Percentiles rank a stretch among this genome's conserved stretches.
Conservation (phyloP, 2,113 vertebrate genomes). For the Chaetodon auriga region DNA sequence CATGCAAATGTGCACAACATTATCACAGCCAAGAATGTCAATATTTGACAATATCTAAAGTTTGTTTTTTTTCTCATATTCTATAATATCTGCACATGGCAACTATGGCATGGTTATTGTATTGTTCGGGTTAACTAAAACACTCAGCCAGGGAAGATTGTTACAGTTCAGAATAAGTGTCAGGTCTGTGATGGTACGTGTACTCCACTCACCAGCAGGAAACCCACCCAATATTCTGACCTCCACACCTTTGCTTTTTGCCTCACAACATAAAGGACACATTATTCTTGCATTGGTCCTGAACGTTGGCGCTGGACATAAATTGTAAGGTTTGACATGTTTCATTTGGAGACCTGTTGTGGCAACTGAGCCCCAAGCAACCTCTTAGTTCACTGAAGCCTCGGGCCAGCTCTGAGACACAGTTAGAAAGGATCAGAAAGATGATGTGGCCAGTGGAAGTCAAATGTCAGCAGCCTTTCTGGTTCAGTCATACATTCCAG, state of each 20-base stretch:
- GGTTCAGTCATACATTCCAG: not conserved
- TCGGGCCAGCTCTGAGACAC: not conserved
- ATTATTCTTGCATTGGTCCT: not conserved
- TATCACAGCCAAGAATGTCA: no score
- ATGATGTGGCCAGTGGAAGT: not conserved
- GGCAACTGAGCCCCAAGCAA: not conserved
- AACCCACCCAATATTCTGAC: not conserved
- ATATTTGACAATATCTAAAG: no score
- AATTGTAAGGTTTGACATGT: not conserved
- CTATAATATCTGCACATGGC: no score
- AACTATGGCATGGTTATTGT: no score
- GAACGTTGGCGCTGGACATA: not conserved
- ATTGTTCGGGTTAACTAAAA: not conserved
- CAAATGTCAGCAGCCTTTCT: slow-evolving; percentile 11
- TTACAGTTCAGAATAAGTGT: not conserved
- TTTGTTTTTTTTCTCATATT: no score
- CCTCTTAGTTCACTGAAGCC: slow-evolving; percentile 4
- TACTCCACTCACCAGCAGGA: not conserved
- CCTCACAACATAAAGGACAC: not conserved
- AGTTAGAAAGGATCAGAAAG: not conserved
- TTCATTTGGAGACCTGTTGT: not conserved
- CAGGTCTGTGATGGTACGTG: not conserved
- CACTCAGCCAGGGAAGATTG: not conserved
- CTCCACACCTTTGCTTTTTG: not conserved
- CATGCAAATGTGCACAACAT: no score